These are phyloP conservation scores for Drosophila grimshawi DNA, from an alignment of 1,140 invertebrate species.

Conservation along the genomic window DNA sequence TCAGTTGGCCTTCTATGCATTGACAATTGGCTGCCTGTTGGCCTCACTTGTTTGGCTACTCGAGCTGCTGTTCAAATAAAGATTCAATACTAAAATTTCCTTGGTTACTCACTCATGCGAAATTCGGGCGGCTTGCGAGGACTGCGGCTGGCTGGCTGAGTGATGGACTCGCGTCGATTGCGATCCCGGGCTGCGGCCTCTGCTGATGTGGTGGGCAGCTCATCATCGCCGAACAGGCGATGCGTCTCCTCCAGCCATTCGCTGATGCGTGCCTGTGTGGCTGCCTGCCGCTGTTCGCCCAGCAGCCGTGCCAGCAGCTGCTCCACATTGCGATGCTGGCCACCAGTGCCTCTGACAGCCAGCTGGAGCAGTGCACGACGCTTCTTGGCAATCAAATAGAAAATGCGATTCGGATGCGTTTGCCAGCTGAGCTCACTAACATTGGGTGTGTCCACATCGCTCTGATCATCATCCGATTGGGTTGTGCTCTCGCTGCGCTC, in stretches of 20 bases:
- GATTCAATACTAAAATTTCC: background rate
- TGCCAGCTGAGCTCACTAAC: slow-evolving; percentile 72
- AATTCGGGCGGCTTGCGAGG: slow-evolving; percentile 40
- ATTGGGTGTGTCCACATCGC: slow-evolving; percentile 61
- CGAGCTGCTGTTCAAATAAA: slow-evolving; percentile 38
- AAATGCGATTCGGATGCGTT: slow-evolving; percentile 76
- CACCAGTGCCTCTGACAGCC: slow-evolving; percentile 71
- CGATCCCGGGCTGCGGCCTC: slow-evolving; percentile 64
- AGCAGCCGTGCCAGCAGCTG: slow-evolving; percentile 54
- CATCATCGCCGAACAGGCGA: slow-evolving; percentile 62
- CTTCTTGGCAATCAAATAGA: slow-evolving; percentile 83
- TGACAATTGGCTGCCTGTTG: slow-evolving; percentile 57
- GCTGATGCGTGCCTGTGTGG: slow-evolving; percentile 56
- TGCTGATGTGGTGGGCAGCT: slow-evolving; percentile 67
- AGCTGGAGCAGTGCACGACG: slow-evolving; percentile 71
- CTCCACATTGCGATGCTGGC: slow-evolving; percentile 57
- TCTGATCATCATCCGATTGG: slow-evolving; percentile 42
- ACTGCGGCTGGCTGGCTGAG: slow-evolving; percentile 17
- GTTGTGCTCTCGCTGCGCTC: slow-evolving; percentile 30
- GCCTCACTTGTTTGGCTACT: slow-evolving; percentile 33
- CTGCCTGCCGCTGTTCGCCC: slow-evolving; percentile 59
- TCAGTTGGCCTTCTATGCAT: slow-evolving; percentile 73
- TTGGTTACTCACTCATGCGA: slow-evolving; percentile 39
- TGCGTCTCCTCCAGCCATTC: slow-evolving; percentile 72
- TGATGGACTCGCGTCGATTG: slow-evolving; percentile 16